phyloP scores from a whole-genome alignment of 1,140 invertebrate species.

The Colletes latitarsis region DNA sequence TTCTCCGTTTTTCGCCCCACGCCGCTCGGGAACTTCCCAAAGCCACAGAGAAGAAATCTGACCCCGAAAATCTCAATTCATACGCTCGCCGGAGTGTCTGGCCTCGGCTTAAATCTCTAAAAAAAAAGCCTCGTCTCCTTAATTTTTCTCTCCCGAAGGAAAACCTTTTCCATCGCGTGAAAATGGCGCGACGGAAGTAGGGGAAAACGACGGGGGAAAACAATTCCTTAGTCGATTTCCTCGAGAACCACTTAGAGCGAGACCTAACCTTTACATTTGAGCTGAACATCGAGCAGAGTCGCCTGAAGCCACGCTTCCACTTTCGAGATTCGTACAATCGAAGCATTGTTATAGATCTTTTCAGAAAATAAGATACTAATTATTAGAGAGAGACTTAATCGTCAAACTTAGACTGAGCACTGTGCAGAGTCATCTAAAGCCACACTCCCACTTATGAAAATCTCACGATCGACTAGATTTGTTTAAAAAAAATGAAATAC shows the following conservation, averaged over 20 bases:
- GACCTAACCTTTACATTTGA: too few species aligned
- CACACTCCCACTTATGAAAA: too few species aligned
- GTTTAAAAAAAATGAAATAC: too few species aligned
- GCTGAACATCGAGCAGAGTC: too few species aligned
- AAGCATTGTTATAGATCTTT: too few species aligned
- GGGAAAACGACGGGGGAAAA: background rate
- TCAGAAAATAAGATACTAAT: too few species aligned
- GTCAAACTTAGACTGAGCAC: too few species aligned
- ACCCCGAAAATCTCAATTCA: slow-evolving; percentile 17
- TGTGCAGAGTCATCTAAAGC: too few species aligned
- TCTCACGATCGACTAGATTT: too few species aligned
- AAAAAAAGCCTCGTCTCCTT: slow-evolving; percentile 6
- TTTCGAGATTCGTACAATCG: too few species aligned
- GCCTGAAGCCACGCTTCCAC: too few species aligned
- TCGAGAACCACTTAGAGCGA: background rate
- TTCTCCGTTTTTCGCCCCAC: background rate
- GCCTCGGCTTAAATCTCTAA: slow-evolving; percentile 7
- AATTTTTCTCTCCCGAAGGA: background rate
- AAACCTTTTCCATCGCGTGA: background rate
- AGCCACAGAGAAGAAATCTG: slow-evolving; percentile 8
- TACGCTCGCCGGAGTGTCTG: background rate
- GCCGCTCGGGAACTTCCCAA: background rate
- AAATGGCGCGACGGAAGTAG: background rate
- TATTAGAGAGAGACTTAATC: too few species aligned
- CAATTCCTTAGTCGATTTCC: background rate